Evolutionary conservation across 2,113 vertebrate genomes (phyloP).

Genomic region (Brachypteracias leptosomus): DNA sequence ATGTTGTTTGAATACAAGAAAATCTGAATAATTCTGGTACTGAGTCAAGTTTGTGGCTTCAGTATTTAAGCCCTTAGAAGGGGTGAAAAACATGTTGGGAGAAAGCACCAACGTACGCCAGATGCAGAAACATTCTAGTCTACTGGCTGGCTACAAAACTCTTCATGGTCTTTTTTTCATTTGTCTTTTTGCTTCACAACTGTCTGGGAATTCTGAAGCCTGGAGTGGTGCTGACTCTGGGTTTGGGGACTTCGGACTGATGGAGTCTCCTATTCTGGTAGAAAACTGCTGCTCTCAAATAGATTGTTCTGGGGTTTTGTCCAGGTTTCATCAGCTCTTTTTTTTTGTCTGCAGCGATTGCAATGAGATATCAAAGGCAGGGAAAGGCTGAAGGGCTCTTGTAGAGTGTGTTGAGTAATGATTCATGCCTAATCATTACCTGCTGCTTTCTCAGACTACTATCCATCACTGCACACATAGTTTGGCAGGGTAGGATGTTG

Average conservation of each 20-base stretch:
- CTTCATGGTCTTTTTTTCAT: neutral
- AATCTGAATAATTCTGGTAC: neutral
- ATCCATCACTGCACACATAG: neutral
- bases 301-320: neutral
- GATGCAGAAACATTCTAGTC: neutral
- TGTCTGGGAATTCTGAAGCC: neutral
- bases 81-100: neutral
- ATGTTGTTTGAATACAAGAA: neutral
- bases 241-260: neutral
- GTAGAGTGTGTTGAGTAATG: neutral
- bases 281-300: neutral
- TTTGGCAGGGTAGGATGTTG: neutral
- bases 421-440: neutral
- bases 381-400: neutral
- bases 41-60: neutral
- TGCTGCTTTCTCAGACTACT: neutral
- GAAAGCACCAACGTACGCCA: neutral
- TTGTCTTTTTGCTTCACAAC: neutral
- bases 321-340: neutral
- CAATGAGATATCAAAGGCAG: neutral
- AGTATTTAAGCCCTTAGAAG: neutral
- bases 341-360: neutral
- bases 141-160: neutral
- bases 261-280: neutral
- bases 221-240: neutral